Evolutionary conservation across 1,140 invertebrate genomes (phyloP).

Genomic region (Procambarus clarkii): DNA sequence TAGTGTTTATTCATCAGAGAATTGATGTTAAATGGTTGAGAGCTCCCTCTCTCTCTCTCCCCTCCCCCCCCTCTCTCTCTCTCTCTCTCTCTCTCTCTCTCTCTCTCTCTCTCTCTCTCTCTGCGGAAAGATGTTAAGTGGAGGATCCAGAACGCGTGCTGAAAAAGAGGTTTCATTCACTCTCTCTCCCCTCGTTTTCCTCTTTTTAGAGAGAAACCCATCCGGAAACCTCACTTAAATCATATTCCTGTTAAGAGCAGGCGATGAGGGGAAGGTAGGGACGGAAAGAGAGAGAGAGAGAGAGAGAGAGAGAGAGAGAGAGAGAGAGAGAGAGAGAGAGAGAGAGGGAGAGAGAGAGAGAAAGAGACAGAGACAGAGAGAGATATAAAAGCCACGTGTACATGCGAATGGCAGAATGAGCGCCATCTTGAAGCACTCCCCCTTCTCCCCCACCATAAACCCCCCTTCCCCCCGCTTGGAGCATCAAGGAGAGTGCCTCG

Average conservation of each 20-base stretch:
- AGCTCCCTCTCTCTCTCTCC: too few relatives aligned
- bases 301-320: not conserved
- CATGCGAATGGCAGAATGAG: not conserved
- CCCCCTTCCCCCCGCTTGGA: too few relatives aligned
- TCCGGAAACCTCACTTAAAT: not conserved
- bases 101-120: too few relatives aligned
- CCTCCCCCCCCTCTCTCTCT: too few relatives aligned
- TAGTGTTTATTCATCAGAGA: too few relatives aligned
- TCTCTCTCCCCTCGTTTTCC: not conserved
- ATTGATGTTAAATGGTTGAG: too few relatives aligned
- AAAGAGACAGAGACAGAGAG: not conserved
- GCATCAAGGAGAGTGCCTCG: slow-evolving; percentile 30
- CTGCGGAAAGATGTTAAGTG: not conserved
- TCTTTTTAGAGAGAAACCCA: not conserved
- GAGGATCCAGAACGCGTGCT: not conserved
- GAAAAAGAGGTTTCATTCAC: not conserved
- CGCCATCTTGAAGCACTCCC: not conserved
- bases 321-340: not conserved
- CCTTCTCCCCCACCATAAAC: too few relatives aligned
- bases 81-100: too few relatives aligned
- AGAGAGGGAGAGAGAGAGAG: not conserved
- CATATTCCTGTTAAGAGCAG: not conserved
- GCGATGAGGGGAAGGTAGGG: not conserved
- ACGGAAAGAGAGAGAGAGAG: not conserved
- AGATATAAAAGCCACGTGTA: not conserved